These are phyloP conservation scores for Sarcoramphus papa DNA, from an alignment of 2,797 vertebrate genomes.

Conservation along the genomic window DNA sequence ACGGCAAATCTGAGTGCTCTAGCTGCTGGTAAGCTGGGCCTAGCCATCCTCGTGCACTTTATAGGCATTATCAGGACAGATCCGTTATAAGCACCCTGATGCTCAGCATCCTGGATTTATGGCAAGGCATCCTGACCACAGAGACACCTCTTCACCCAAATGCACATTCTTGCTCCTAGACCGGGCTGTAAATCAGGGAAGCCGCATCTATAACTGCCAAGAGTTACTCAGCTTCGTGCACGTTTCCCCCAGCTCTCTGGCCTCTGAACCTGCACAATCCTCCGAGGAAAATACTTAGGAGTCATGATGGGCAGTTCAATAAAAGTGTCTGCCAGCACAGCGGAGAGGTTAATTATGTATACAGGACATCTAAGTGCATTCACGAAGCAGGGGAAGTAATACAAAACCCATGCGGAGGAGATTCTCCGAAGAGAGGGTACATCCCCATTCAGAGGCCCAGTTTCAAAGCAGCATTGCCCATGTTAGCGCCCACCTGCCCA, in stretches of 20 bases:
- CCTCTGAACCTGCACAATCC: constrained; percentile 60
- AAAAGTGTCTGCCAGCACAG: constrained; percentile 38
- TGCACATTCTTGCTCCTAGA: constrained; percentile 49
- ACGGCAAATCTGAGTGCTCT: not conserved
- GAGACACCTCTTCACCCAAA: constrained; percentile 54
- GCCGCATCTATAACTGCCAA: constrained; percentile 51
- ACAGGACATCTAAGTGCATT: constrained; percentile 23
- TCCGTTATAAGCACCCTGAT: not conserved
- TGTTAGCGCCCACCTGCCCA: not conserved
- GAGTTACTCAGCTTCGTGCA: constrained; percentile 41
- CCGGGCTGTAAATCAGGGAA: constrained; percentile 30
- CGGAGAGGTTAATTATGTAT: not conserved
- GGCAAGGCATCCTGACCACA: constrained; percentile 17
- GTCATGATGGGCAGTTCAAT: constrained; percentile 46
- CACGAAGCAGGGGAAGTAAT: not conserved
- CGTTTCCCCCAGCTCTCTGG: constrained; percentile 45
- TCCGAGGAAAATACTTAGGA: constrained; percentile 46
- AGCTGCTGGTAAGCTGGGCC: not conserved
- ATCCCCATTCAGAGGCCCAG: not conserved
- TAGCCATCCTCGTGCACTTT: not conserved
- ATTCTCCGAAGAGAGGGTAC: not conserved
- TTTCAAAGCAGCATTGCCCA: not conserved
- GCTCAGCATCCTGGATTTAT: constrained; percentile 27
- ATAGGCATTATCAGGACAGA: not conserved
- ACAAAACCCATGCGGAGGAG: not conserved